phyloP scores from a whole-genome alignment of 2,113 vertebrate genomes.

The Phalacrocorax carbo region DNA sequence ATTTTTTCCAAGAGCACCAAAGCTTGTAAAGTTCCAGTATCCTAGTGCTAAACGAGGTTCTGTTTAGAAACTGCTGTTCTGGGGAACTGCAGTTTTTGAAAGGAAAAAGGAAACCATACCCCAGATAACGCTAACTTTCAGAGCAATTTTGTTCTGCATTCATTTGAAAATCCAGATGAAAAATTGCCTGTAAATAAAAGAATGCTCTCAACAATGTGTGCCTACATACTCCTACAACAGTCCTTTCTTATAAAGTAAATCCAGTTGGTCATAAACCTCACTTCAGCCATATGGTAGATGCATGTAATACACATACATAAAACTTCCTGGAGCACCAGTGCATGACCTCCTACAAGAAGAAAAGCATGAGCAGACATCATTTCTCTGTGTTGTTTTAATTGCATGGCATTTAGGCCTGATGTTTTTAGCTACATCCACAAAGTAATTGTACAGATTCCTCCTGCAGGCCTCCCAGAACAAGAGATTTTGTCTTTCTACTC shows the following conservation, averaged over 20 bases:
- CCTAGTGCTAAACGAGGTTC: neutral
- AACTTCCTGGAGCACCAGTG: neutral
- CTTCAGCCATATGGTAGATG: neutral
- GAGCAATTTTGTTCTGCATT: neutral
- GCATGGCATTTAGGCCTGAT: neutral
- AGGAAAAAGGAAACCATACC: neutral
- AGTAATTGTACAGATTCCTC: neutral
- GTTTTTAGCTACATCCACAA: neutral
- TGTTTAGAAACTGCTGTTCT: neutral
- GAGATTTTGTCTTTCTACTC: neutral
- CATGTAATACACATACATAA: accelerated
- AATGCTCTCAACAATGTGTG: neutral
- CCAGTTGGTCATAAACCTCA: neutral
- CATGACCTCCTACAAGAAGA: accelerated
- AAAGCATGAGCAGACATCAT: neutral
- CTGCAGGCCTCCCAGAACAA: neutral
- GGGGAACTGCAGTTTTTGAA: neutral
- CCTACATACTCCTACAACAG: neutral
- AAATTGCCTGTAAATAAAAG: neutral
- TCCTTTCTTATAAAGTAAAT: neutral
- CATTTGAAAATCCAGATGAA: neutral
- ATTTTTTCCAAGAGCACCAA: neutral
- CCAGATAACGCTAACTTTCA: neutral
- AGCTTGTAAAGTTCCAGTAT: neutral
- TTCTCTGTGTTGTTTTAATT: neutral